Evolutionary conservation across 2,888 invertebrate species (phyloP).

Genomic region (Thereva nobilitata): DNA sequence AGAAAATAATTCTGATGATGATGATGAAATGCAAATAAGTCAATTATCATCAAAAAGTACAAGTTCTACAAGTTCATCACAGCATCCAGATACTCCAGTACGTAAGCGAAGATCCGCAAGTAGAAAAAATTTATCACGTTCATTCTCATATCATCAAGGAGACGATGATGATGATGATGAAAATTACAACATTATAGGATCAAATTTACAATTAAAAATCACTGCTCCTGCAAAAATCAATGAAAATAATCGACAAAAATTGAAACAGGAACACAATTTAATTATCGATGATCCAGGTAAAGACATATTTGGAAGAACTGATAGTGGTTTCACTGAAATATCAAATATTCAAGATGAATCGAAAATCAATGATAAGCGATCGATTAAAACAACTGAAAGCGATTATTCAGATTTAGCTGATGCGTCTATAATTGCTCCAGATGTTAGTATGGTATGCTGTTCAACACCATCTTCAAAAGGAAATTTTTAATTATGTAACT

Average conservation of each 20-base stretch:
- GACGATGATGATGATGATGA: conserved; percentile 44
- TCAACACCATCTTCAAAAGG: conserved; percentile 41
- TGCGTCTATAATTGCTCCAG: conserved; percentile 24
- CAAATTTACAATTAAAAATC: not conserved
- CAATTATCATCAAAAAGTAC: conserved; percentile 49
- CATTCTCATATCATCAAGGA: conserved; percentile 50
- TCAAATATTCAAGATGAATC: conserved; percentile 44
- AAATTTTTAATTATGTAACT: too few relatives aligned
- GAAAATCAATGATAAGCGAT: conserved; percentile 9
- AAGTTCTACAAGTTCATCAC: conserved; percentile 48
- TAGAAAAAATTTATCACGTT: conserved; percentile 57
- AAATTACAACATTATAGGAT: conserved; percentile 3
- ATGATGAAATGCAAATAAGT: conserved; percentile 52
- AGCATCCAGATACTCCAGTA: conserved; percentile 51
- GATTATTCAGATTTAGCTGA: not conserved
- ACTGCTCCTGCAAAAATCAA: not conserved
- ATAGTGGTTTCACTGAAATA: conserved; percentile 57
- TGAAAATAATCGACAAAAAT: too few relatives aligned
- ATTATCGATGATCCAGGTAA: conserved; percentile 10
- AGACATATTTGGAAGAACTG: conserved; percentile 50
- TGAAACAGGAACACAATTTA: not conserved
- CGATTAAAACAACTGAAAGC: not conserved
- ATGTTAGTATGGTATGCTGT: conserved; percentile 43
- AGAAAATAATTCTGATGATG: conserved; percentile 41
- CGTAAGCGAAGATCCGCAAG: conserved; percentile 52